Evolutionary conservation across 2,113 vertebrate species (phyloP), one percentile per base, ranked within the genome.

Genomic region (human (Homo sapiens)): DNA sequence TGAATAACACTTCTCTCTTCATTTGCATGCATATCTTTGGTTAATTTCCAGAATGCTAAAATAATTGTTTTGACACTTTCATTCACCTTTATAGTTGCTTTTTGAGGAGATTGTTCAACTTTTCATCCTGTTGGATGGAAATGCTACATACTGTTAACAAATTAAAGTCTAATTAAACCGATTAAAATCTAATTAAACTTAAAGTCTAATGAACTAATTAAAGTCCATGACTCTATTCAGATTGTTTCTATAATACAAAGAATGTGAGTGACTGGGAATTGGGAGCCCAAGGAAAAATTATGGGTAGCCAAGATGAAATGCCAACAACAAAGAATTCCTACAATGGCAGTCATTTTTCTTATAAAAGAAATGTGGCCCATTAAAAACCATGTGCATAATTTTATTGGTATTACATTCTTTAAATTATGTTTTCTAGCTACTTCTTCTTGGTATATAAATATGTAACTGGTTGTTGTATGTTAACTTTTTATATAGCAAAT

Each of bases 131-230:
- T 61, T 88, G 66, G 32, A 18, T 64, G 13, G 11, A 86, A 52
- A 43, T 73, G 23, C 18, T 91, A 75, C 35, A 79, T 8, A 52
- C 32, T 92, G 48, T 73, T 59, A 78, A 25, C n/a, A 89, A 85
- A 73, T 89, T 89, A 80, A 89, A 40, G 5, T 72, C 25, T 61
- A 76, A 52, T 90, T 75, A 64, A 78, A 55, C 18, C 25, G 72
- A 80, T 89, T 96, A 35, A 81, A 93, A 75, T 93, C 55, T 59
- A 93, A 75, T 66, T 89, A 57, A 48, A 73, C 23, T 64, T 22
- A 70, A 90, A 78, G 17, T 40, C 12, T 52, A 96, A 89, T 32
- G 57, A 76, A 79, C 55, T 89, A 57, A 93, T 59, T 90, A 23
- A 89, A 61, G 38, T 48, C n/a, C 50, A 88, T 68, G 52, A 35